Percentiles rank a stretch among this genome's conserved stretches.
These are phyloP conservation scores for Microplitis mediator DNA, from an alignment of 1,140 invertebrate genomes.

Conservation along the genomic window DNA sequence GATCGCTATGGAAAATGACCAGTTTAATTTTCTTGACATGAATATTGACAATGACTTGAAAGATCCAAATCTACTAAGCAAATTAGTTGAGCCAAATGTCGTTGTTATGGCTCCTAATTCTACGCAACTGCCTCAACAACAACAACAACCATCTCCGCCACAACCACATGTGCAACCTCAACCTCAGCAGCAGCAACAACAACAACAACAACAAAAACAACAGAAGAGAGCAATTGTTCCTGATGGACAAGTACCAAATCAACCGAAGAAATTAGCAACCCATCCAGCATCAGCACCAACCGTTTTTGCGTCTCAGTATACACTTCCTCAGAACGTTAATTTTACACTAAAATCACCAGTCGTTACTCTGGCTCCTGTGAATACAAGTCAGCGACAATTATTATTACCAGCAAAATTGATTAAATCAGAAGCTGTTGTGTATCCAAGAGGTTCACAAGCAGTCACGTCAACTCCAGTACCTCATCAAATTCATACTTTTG, in stretches of 20 bases:
- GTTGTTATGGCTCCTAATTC: constrained; percentile 23
- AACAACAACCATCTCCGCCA: background rate
- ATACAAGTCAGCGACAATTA: constrained; percentile 50
- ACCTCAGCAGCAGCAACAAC: background rate
- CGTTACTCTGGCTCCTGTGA: constrained; percentile 53
- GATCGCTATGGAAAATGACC: constrained; percentile 46
- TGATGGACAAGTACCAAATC: constrained; percentile 20
- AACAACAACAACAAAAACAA: background rate
- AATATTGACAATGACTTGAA: constrained; percentile 39
- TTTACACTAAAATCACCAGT: constrained; percentile 56
- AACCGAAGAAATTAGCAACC: constrained; percentile 29
- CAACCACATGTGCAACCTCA: background rate
- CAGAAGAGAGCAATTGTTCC: background rate
- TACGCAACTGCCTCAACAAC: constrained; percentile 30
- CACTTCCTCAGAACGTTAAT: constrained; percentile 55
- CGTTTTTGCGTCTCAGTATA: constrained; percentile 52
- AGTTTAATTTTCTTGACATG: constrained; percentile 51
- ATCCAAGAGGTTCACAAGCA: constrained; percentile 49
- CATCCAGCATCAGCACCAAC: constrained; percentile 29
- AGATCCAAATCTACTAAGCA: constrained; percentile 35
- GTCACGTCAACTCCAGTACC: constrained; percentile 52
- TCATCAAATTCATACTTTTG: constrained; percentile 69
- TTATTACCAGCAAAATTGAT: constrained; percentile 58
- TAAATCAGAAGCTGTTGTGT: constrained; percentile 58
- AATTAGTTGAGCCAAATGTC: constrained; percentile 35